phyloP scores from a whole-genome alignment of 2,888 invertebrate species.

The Eugnorisma glareosa region DNA sequence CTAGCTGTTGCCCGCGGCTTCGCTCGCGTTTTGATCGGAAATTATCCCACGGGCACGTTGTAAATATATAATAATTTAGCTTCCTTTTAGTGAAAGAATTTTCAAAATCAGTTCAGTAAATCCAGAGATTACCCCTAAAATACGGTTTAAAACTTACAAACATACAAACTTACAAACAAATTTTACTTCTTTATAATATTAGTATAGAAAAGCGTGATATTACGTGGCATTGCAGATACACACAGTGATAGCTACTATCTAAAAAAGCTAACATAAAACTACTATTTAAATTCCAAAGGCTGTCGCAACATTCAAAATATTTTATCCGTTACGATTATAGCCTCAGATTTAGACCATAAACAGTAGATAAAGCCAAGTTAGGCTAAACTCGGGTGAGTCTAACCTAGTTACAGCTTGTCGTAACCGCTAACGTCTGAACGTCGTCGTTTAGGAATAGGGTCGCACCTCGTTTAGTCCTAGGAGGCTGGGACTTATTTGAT shows the following conservation, averaged over 20 bases:
- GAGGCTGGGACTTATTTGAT: slow-evolving; percentile 21
- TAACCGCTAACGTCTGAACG: slow-evolving; percentile 20
- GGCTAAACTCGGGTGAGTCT: slow-evolving; percentile 18
- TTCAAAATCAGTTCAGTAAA: too few species aligned
- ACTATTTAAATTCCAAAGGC: slow-evolving; percentile 12
- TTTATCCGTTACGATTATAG: slow-evolving; percentile 12
- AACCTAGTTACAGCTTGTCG: slow-evolving; percentile 25
- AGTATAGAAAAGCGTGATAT: not conserved
- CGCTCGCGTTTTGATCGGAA: too few species aligned
- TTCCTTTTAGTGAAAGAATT: too few species aligned
- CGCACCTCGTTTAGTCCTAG: slow-evolving; percentile 35
- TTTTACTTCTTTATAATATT: too few species aligned
- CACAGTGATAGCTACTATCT: not conserved
- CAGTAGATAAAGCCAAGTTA: slow-evolving; percentile 41
- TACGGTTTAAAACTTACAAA: too few species aligned
- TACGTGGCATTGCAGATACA: not conserved
- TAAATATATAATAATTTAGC: too few species aligned
- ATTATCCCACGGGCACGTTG: too few species aligned
- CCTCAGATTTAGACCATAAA: slow-evolving; percentile 36
- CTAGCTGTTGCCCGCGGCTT: too few species aligned
- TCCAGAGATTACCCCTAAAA: too few species aligned
- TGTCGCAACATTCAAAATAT: slow-evolving; percentile 13
- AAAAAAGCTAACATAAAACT: slow-evolving; percentile 6
- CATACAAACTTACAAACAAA: too few species aligned
- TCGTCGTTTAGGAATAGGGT: slow-evolving; percentile 26